A percentile compares a stretch with the other conserved stretches of the same genome.
These are phyloP conservation scores for Scartelaos histophorus DNA, from an alignment of 2,113 vertebrate species.

Conservation along the genomic window DNA sequence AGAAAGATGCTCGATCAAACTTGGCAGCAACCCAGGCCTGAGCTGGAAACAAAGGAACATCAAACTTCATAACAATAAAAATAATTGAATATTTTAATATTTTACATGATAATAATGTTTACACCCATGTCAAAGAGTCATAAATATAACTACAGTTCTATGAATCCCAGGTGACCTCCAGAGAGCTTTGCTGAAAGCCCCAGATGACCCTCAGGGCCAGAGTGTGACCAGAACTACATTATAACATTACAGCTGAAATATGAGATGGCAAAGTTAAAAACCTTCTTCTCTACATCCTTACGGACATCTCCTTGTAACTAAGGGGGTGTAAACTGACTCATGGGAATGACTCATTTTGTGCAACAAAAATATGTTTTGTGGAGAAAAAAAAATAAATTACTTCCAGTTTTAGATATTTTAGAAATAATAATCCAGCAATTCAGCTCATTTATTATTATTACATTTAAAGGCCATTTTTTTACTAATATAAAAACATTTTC, in stretches of 20 bases:
- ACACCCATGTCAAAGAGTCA: not conserved
- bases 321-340: conserved; percentile 1
- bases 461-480: too few relatives aligned
- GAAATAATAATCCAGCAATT: too few relatives aligned
- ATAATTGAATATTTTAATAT: not conserved
- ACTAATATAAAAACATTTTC: too few relatives aligned
- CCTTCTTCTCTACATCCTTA: not conserved
- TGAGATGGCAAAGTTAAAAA: not conserved
- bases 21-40: conserved; percentile 84
- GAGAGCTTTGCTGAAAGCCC: not conserved
- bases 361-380: too few relatives aligned
- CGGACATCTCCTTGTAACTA: not conserved
- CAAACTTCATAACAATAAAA: not conserved
- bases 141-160: too few relatives aligned
- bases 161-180: not conserved
- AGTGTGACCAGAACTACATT: not conserved
- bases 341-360: not conserved
- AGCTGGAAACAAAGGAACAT: conserved; percentile 69
- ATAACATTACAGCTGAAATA: not conserved
- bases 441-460: too few relatives aligned
- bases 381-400: too few relatives aligned
- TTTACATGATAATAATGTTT: not conserved
- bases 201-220: not conserved
- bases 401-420: too few relatives aligned
- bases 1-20: conserved; percentile 86